A percentile compares a stretch with the other conserved stretches of the same genome.
Conservation (phyloP, 2,797 vertebrate species). For the Tympanoctomys barrerae region DNA sequence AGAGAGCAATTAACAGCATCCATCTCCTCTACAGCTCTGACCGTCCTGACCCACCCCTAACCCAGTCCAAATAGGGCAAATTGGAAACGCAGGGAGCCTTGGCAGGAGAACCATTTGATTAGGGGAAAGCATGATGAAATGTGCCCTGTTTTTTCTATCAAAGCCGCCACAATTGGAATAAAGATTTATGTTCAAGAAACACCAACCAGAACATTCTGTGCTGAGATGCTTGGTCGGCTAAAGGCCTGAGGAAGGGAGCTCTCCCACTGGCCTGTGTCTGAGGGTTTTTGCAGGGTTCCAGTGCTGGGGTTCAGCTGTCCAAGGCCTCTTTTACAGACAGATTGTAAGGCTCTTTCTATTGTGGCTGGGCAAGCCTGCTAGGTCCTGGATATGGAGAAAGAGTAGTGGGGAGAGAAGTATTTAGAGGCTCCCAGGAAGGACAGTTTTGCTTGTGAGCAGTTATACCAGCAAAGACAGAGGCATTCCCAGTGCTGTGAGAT, state of each 20-base stretch:
- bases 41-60: neutral
- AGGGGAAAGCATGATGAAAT: conserved; percentile 48
- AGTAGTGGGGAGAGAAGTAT: neutral
- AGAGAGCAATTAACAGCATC: neutral
- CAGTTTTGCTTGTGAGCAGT: neutral
- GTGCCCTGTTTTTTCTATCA: conserved; percentile 63
- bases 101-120: conserved; percentile 54
- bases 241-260: neutral
- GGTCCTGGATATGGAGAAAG: neutral
- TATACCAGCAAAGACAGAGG: neutral
- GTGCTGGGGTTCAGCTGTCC: neutral
- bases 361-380: neutral
- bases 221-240: conserved; percentile 72
- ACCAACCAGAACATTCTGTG: conserved; percentile 79
- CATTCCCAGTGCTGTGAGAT: neutral
- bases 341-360: neutral
- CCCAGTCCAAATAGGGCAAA: conserved; percentile 48
- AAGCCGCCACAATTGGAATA: conserved; percentile 63
- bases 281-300: neutral
- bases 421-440: neutral
- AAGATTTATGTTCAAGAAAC: conserved; percentile 78
- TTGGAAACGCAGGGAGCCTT: conserved; percentile 33
- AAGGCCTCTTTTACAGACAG: neutral
- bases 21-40: neutral
- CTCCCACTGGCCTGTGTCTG: conserved; percentile 19